These are phyloP conservation scores for Leptodactylus fuscus DNA, from an alignment of 2,113 vertebrate genomes.

Conservation along the genomic window DNA sequence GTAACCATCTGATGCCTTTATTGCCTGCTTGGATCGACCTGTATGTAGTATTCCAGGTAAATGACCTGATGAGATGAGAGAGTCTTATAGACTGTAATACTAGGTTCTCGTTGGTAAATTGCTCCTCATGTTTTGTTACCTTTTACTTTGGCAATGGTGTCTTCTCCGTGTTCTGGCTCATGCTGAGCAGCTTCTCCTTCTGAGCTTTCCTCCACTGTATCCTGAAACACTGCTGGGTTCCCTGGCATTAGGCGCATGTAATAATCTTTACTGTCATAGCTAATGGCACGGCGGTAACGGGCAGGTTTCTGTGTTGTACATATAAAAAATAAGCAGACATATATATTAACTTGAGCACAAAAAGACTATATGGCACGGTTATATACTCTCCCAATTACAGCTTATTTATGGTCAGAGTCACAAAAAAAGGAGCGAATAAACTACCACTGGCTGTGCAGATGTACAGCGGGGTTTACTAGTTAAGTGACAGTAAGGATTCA, in stretches of 20 bases:
- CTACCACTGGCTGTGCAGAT: too few relatives aligned
- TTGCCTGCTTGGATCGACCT: too few relatives aligned
- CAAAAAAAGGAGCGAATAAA: too few relatives aligned
- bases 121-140: slow-evolving; percentile 71
- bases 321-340: neutral
- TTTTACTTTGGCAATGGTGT: slow-evolving; percentile 97
- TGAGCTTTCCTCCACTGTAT: slow-evolving; percentile 88
- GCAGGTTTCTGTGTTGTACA: slow-evolving; percentile 82
- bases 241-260: slow-evolving; percentile 93
- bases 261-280: slow-evolving; percentile 98
- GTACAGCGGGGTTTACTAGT: too few relatives aligned
- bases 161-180: slow-evolving; percentile 93
- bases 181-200: slow-evolving; percentile 90
- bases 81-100: neutral
- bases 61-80: neutral
- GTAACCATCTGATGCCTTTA: too few relatives aligned
- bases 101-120: neutral
- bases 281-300: slow-evolving; percentile 92
- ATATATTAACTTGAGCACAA: neutral
- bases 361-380: too few relatives aligned
- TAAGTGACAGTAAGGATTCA: too few relatives aligned
- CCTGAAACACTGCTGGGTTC: slow-evolving; percentile 91
- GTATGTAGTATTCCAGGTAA: neutral
- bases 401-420: too few relatives aligned
- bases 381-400: neutral